Evolutionary conservation across 2,888 invertebrate species (phyloP).

Genomic region (Polydrusus cervinus): DNA sequence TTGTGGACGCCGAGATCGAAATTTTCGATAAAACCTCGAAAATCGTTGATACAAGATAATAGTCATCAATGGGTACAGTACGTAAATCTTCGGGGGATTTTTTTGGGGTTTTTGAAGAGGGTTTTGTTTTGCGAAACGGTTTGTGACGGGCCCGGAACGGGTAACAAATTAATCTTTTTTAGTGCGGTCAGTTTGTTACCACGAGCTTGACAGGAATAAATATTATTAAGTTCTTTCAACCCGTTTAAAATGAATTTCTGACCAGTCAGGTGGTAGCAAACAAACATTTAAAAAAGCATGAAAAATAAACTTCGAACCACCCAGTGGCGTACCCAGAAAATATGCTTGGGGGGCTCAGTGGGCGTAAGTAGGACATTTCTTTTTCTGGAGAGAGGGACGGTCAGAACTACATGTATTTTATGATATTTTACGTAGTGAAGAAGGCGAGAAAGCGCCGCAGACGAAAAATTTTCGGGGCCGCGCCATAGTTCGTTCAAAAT

Average conservation of each 20-base stretch:
- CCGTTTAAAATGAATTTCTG: not conserved
- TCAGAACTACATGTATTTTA: too few species aligned
- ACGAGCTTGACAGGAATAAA: not conserved
- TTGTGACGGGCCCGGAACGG: conserved; percentile 16
- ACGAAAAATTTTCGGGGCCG: too few species aligned
- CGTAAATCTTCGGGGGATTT: conserved; percentile 47
- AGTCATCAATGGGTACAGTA: conserved; percentile 66
- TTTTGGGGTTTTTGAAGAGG: conserved; percentile 31
- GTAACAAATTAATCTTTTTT: conserved; percentile 36
- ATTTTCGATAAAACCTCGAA: conserved; percentile 63
- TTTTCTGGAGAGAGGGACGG: too few species aligned
- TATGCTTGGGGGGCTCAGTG: too few species aligned
- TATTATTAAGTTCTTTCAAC: not conserved
- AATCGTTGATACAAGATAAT: conserved; percentile 69
- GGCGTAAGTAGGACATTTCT: too few species aligned
- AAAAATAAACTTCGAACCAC: too few species aligned
- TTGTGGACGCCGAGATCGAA: conserved; percentile 58
- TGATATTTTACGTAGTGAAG: too few species aligned
- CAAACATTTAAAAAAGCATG: too few species aligned
- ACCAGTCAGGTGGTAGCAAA: too few species aligned
- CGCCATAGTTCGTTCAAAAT: too few species aligned
- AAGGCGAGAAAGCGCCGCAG: too few species aligned
- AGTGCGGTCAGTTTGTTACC: not conserved
- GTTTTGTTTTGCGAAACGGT: conserved; percentile 43
- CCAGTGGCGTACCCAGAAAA: too few species aligned